Conservation (phyloP, 2,888 invertebrate species). For the Germaria angustata region DNA sequence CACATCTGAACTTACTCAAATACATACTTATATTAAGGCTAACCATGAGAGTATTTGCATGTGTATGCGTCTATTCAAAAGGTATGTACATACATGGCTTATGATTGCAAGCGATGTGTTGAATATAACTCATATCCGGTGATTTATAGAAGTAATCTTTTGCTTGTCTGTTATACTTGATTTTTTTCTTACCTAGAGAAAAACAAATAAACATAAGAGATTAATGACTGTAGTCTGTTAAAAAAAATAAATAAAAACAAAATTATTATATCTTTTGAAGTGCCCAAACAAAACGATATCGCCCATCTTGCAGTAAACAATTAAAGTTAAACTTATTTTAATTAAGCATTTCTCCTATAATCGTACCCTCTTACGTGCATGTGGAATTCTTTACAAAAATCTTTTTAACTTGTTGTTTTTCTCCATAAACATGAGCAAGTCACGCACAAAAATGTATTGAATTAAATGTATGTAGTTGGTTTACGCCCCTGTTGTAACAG, state of each 20-base stretch:
- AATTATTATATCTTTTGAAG: neutral
- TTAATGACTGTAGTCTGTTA: slow-evolving; percentile 51
- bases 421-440: neutral
- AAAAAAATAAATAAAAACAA: too few relatives aligned
- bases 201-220: slow-evolving; percentile 14
- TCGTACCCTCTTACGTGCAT: too few relatives aligned
- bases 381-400: too few relatives aligned
- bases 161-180: slow-evolving; percentile 41
- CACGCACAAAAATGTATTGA: neutral
- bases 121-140: slow-evolving; percentile 49
- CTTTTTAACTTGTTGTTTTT: neutral
- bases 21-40: neutral
- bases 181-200: neutral
- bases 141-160: slow-evolving; percentile 58
- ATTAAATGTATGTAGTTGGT: neutral
- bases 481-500: neutral
- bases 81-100: neutral
- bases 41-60: neutral
- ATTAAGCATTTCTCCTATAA: too few relatives aligned
- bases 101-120: slow-evolving; percentile 49
- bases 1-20: neutral
- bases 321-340: too few relatives aligned
- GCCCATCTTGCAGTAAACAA: too few relatives aligned
- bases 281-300: neutral
- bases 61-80: neutral